Conservation (phyloP, 2,113 vertebrate species). For the Hoplias malabaricus region DNA sequence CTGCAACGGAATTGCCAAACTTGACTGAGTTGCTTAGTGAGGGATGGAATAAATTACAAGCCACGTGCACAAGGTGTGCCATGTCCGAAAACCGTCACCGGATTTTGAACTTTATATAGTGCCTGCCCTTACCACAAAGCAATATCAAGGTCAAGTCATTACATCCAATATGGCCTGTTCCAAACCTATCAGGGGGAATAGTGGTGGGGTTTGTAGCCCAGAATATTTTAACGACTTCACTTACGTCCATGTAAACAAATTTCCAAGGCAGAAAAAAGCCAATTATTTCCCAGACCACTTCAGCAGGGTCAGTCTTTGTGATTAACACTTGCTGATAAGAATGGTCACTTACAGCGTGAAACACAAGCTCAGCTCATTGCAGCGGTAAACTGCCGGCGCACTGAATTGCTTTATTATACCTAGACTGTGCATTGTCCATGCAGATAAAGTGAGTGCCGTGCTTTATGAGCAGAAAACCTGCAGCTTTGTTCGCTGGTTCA, state of each 20-base stretch:
- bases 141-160: neutral
- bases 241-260: conserved; percentile 36
- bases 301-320: conserved; percentile 21
- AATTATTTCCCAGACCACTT: conserved; percentile 27
- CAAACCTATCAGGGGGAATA: neutral
- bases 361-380: conserved; percentile 34
- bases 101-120: no score
- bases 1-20: no score
- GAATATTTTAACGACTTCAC: conserved; percentile 12
- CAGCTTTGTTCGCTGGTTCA: neutral
- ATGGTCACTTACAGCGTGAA: conserved; percentile 10
- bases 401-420: conserved; percentile 29
- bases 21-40: no score
- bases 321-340: conserved; percentile 32
- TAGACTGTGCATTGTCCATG: conserved; percentile 24
- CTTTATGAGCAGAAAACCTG: conserved; percentile 12
- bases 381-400: neutral
- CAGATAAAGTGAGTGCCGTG: conserved; percentile 21
- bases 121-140: neutral
- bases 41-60: no score
- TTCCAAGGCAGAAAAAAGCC: conserved; percentile 7
- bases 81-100: no score
- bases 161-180: neutral
- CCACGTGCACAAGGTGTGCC: no score
- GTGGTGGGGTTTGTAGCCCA: conserved; percentile 16